Base-by-base conservation (phyloP, 2,113 vertebrate species). In the Chaenocephalus aceratus region DNA sequence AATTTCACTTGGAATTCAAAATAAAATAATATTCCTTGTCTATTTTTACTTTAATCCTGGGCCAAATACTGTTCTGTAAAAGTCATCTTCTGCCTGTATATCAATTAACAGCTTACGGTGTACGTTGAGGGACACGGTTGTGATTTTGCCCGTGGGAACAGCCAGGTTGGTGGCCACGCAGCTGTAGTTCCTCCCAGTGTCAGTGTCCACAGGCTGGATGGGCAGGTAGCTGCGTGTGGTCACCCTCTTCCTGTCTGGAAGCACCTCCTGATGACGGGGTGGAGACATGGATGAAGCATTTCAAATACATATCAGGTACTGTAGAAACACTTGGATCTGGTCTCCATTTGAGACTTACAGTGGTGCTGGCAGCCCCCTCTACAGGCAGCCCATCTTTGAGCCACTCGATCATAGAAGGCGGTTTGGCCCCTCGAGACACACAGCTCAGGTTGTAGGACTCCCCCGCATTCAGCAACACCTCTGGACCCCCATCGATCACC, bases 381-480 rank as follows among this genome's bases (percentile, higher is more conserved):
- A 96, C 95, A 60, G 95, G 96, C 2, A 95, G 90, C 18, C 97
- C 97, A 0, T 98, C 97, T 59, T 96, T 96, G 78, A 96, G 96
- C 97, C 97, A 99, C 83, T 95, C 82, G 67, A 98, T 96, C 72
- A 90, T 91, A 14, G 97, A 97, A 0, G 97, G 96, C 0, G 97
- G 97, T 80, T 98, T 99, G 72, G 97, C 97, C 0, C 95, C 97
- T n/a, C 95, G 95, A 0, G 97, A 97, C 68, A 96, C 94, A 23
- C 97, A 99, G 0, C 97, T 99, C 85, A 98, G 95, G 93, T 98
- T 99, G 93, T 97, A 95, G 0, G 96, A 96, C 0, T 94, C 96
- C 65, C 97, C 97, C 0, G 97, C 97, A 0, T 96, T 96, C 77
- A 99, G 95, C 78, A 98, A 83, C 68, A 99, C 96, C 86, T 98